Percentiles rank a stretch among this genome's conserved stretches.
These are phyloP conservation scores for Gorsachius goisagi DNA, from an alignment of 2,113 vertebrate genomes.

Conservation along the genomic window DNA sequence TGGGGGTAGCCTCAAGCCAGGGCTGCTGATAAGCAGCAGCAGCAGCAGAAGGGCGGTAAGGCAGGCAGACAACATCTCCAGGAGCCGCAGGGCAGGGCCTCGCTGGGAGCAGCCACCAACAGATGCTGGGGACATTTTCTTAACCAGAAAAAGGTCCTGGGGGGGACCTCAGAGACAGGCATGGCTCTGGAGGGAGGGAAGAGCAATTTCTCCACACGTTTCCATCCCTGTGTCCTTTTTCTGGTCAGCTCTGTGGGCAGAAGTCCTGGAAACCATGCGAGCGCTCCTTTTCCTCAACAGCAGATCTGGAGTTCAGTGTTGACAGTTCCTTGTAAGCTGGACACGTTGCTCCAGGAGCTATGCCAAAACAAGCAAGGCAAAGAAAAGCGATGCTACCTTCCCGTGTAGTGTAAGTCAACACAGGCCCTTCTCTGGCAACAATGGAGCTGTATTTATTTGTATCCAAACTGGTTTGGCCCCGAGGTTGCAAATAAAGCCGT, in stretches of 20 bases:
- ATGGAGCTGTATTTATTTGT: neutral
- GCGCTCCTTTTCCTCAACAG: neutral
- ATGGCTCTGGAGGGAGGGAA: neutral
- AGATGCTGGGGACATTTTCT: neutral
- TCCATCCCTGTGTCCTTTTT: neutral
- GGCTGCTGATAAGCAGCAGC: slow-evolving; percentile 40
- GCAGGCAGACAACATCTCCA: neutral
- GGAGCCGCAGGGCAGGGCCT: neutral
- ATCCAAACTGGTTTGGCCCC: neutral
- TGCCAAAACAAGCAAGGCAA: neutral
- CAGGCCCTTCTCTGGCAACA: neutral
- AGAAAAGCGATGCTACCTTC: neutral
- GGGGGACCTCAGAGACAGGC: neutral
- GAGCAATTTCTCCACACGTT: neutral
- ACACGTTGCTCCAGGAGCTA: neutral
- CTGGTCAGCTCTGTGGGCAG: neutral
- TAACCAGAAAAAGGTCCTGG: neutral
- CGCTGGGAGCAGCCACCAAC: neutral
- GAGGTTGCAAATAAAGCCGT: neutral
- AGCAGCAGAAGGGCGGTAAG: neutral
- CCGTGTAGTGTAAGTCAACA: neutral
- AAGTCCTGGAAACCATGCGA: neutral
- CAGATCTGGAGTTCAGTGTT: neutral
- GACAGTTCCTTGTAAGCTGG: neutral
- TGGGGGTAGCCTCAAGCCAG: slow-evolving; percentile 13